phyloP scores from a whole-genome alignment of 2,888 invertebrate species.

The Rotaria macrura region DNA sequence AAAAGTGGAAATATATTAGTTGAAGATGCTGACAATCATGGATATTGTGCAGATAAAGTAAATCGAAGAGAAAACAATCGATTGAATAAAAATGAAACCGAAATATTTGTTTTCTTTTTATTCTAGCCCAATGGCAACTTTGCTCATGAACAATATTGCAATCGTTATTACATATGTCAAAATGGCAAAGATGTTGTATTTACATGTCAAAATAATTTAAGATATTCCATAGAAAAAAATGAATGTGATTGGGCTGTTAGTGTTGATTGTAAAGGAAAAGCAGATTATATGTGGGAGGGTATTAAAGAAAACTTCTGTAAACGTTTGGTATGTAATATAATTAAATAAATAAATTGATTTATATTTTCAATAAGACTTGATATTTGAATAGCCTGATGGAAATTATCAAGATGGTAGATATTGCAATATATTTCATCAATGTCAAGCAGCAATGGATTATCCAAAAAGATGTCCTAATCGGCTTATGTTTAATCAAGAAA shows the following conservation, averaged over 20 bases:
- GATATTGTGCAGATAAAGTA: conserved; percentile 28
- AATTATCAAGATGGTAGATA: conserved; percentile 31
- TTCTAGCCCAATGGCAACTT: conserved; percentile 29
- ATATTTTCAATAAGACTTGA: not conserved
- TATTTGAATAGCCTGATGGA: conserved; percentile 31
- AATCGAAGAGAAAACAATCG: not conserved
- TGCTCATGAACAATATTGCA: conserved; percentile 33
- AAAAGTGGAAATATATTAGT: conserved; percentile 26
- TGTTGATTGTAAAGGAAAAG: conserved; percentile 32
- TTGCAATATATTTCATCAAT: conserved; percentile 34
- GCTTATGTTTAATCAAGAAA: conserved; percentile 31
- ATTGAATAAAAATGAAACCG: not conserved
- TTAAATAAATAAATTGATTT: not conserved
- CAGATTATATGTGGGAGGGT: conserved; percentile 34
- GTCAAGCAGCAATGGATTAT: conserved; percentile 33
- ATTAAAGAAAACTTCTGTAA: conserved; percentile 32
- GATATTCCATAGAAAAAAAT: conserved; percentile 30
- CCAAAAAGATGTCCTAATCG: conserved; percentile 30
- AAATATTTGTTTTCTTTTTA: not conserved
- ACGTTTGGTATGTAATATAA: conserved; percentile 29
- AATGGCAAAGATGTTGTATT: conserved; percentile 32
- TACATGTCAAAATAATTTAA: conserved; percentile 33
- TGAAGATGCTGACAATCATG: conserved; percentile 21
- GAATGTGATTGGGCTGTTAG: conserved; percentile 34
- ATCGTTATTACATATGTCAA: conserved; percentile 33